Percentiles rank a stretch among this genome's conserved stretches.
Evolutionary conservation across 2,113 vertebrate species (phyloP).

Genomic region (Halichoerus grypus): DNA sequence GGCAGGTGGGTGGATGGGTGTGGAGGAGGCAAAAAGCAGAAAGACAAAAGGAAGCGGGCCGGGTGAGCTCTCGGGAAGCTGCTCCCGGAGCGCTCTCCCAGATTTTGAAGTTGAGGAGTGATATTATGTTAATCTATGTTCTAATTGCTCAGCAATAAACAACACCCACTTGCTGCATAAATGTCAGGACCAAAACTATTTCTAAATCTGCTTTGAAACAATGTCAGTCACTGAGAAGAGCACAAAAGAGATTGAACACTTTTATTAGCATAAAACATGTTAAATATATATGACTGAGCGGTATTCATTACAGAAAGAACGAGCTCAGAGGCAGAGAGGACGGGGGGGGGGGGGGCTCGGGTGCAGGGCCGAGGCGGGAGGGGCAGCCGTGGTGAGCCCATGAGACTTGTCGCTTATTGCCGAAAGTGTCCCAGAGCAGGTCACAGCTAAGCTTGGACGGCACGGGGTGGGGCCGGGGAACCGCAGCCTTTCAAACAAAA

Average conservation of each 20-base stretch:
- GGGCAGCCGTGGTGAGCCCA: accelerated
- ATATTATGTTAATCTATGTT: conserved; percentile 86
- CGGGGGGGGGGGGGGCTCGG: neutral
- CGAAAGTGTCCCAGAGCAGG: accelerated
- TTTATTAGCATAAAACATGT: neutral
- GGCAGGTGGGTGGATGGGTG: conserved; percentile 88
- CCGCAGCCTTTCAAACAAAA: neutral
- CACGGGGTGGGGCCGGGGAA: accelerated
- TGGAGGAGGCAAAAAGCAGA: conserved; percentile 85
- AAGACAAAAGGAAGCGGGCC: conserved; percentile 87
- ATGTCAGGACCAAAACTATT: conserved; percentile 86
- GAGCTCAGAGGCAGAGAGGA: neutral
- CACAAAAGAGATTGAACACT: conserved; percentile 78
- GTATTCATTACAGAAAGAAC: neutral
- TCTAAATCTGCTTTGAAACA: conserved; percentile 83
- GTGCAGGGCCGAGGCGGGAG: neutral
- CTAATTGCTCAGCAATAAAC: conserved; percentile 89
- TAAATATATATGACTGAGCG: neutral
- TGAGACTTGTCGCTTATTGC: neutral
- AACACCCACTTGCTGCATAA: conserved; percentile 84
- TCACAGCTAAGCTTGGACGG: accelerated
- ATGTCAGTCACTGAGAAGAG: conserved; percentile 77
- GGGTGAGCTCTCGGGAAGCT: conserved; percentile 83
- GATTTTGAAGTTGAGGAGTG: conserved; percentile 80
- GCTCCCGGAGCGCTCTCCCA: conserved; percentile 71